phyloP scores from a whole-genome alignment of 2,113 vertebrate species.

The Bubalus kerabau region DNA sequence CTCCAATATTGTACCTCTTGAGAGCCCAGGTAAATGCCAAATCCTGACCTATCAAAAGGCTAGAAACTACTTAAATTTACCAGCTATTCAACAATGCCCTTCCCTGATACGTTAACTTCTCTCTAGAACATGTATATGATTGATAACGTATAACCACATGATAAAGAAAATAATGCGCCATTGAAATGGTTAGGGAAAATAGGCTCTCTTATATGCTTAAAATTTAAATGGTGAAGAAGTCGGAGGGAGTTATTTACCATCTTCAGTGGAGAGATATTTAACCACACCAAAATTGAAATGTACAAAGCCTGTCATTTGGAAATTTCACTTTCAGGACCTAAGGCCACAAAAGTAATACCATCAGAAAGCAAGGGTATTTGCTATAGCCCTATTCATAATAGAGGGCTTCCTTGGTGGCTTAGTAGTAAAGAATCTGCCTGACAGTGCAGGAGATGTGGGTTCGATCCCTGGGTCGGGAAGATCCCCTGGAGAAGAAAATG shows the following conservation, averaged over 20 bases:
- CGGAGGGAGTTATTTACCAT: background rate
- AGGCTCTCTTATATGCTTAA: background rate
- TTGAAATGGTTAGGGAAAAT: background rate
- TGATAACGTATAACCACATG: background rate
- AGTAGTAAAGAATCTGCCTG: background rate
- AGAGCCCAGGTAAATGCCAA: background rate
- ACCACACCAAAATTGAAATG: background rate
- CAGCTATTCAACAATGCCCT: background rate
- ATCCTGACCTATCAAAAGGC: background rate
- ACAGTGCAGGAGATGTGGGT: background rate
- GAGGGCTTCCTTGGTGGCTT: background rate
- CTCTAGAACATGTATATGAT: background rate
- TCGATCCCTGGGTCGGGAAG: background rate
- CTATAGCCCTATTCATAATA: background rate
- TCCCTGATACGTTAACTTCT: background rate
- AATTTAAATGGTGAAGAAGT: background rate
- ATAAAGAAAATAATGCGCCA: background rate
- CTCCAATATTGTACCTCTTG: background rate
- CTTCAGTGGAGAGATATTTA: background rate
- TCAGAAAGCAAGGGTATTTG: background rate
- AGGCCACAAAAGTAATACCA: background rate
- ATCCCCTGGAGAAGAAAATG: background rate
- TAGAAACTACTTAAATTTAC: background rate
- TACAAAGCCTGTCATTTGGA: background rate
- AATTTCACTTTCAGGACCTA: constrained; percentile 26